Evolutionary conservation across 2,113 vertebrate genomes (phyloP), one percentile per base, ranked within the genome.

Genomic region (Zootoca vivipara): DNA sequence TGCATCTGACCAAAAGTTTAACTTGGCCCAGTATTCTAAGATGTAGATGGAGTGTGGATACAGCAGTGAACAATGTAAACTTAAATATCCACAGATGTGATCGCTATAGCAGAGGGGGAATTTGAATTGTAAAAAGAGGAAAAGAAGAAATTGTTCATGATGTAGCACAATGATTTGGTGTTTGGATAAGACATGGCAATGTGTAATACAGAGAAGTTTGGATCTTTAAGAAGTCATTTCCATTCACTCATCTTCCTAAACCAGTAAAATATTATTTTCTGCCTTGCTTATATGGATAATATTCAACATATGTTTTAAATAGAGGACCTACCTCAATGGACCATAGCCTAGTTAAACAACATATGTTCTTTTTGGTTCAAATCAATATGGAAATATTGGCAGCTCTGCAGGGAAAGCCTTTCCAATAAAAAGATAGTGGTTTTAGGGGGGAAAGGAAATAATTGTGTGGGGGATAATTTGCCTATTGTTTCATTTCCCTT

Each of bases 261-360:
- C 5, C 67, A 89, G 72, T 75, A 77, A 93, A 92, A 86, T 18
- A 86, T 0, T 94, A 91, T 52, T 90, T 94, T 92, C 85, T 35
- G 78, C 89, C 18, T 85, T 88, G 33, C 80, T 93, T 89, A 89
- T 82, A 85, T 0, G 0, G 78, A 79, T 94, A 35, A 89, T 92
- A 91, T 89, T 92, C 74, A 92, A 84, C 85, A 92, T 85, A n/a
- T 83, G 84, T 83, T 93, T 95, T 88, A 93, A 87, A 93, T 83
- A 89, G 89, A 78, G n/a, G 64, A 65, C 46, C 85, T 87, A 7
- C 69, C 78, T 85, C 85, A 75, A 85, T 56, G 52, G 87, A 92
- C 78, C 85, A 79, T 85, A 90, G 89, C 73, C 90, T 84, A 85
- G 90, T 78, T 79, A 88, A 91, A 33, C 73, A 86, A 75, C 86